Evolutionary conservation across 2,797 vertebrate species (phyloP), one percentile per base, ranked within the genome.

Genomic region (Acridotheres tristis): DNA sequence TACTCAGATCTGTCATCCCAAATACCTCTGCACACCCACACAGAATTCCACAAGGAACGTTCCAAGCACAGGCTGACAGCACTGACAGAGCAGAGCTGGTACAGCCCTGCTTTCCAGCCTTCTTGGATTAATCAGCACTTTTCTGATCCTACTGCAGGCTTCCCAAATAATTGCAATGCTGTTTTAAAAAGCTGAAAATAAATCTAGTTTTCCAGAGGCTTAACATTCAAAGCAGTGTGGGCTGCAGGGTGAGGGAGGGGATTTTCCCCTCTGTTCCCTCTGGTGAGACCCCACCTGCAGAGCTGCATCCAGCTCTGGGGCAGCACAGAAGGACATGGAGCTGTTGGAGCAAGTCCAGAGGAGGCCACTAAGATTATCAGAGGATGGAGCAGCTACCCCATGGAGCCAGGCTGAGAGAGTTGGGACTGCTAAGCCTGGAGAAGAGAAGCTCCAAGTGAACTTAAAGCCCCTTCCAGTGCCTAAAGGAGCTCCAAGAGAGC

Each of bases 41-140:
- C 0, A 0, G 5, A 61, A 61, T 42, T 76, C 63, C 85, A 25
- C 18, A 36, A 59, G 51, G 80, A 67, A 38, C 21, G 66, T 80
- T 59, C 65, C 21, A 4, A 77, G 59, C 68, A 34, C 43, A 18
- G 0, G 0, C 10, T 16, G 5, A 26, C 51, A 32, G 68, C 3
- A 26, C 38, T 32, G 68, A 42, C 18, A n/a, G 57, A 45, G 16
- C 36, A 48, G 45, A 81, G 54, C 85, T 18, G 8, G 3, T 7
- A 13, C 27, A 78, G 72, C 50, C 5, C 9, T 16, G 65, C 36
- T 34, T 38, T 34, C 55, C 50, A 45, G 18, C 9, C 61, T 32
- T 45, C 83, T 29, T 4, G 2, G 26, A 36, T 72, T 68, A 68
- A 77, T 51, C 62, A 36, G 57, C 77, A 67, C 50, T 38, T 20